phyloP scores from a whole-genome alignment of 2,113 vertebrate genomes.

The Gorsachius goisagi region DNA sequence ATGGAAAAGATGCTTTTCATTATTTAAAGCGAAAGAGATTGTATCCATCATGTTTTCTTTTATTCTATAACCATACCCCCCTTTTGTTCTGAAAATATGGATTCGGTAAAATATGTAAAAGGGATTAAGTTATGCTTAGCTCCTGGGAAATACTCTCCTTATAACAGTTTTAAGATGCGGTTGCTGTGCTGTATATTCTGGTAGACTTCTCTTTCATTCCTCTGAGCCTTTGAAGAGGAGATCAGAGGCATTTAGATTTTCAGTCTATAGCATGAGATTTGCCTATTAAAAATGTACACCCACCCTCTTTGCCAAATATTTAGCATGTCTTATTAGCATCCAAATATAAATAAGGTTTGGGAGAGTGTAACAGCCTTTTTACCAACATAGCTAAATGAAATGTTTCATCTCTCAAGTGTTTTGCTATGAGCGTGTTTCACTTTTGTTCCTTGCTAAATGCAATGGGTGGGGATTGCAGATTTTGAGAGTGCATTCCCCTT shows the following conservation, averaged over 20 bases:
- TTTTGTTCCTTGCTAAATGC: not conserved
- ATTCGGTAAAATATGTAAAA: not conserved
- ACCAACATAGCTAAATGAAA: not conserved
- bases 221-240: constrained; percentile 26
- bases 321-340: not conserved
- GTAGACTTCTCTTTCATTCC: constrained; percentile 3
- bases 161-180: not conserved
- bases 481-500: not conserved
- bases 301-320: not conserved
- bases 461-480: not conserved
- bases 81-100: not conserved
- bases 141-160: not conserved
- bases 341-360: not conserved
- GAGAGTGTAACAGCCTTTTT: not conserved
- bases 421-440: not conserved
- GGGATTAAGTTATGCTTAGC: not conserved
- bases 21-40: constrained; percentile 5
- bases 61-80: not conserved
- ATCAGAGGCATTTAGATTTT: constrained; percentile 35
- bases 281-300: not conserved
- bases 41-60: not conserved
- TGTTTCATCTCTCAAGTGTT: not conserved
- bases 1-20: constrained; percentile 11
- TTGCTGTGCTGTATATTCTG: not conserved
- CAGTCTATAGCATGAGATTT: not conserved